phyloP scores from a whole-genome alignment of 2,113 vertebrate genomes.

The Eupsittula cactorum region DNA sequence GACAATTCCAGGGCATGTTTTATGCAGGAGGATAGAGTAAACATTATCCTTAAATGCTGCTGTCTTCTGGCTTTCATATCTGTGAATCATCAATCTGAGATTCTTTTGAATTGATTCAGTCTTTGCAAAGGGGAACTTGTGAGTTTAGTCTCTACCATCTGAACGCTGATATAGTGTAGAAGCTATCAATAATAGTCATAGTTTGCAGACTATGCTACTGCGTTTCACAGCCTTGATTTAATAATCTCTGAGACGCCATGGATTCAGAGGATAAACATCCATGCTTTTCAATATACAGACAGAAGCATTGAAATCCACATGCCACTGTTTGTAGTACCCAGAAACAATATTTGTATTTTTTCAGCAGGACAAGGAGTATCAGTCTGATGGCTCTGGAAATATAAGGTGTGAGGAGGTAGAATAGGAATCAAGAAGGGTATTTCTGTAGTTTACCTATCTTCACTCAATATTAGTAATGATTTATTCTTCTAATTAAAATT shows the following conservation, averaged over 20 bases:
- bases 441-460: background rate
- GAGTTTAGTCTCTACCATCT: background rate
- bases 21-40: background rate
- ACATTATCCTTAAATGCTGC: background rate
- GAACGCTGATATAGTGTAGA: background rate
- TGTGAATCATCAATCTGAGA: background rate
- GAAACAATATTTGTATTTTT: background rate
- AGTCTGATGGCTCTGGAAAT: background rate
- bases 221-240: background rate
- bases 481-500: background rate
- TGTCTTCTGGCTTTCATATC: background rate
- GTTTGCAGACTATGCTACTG: background rate
- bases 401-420: background rate
- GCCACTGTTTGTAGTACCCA: background rate
- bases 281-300: background rate
- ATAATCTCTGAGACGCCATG: background rate
- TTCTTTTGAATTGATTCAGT: background rate
- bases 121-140: background rate
- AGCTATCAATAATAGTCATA: background rate
- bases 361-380: background rate
- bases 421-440: background rate
- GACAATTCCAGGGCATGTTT: background rate
- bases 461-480: background rate
- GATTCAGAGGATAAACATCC: background rate
- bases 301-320: background rate